These are phyloP conservation scores for Hiodon alosoides DNA, from an alignment of 2,113 vertebrate genomes.

Conservation along the genomic window DNA sequence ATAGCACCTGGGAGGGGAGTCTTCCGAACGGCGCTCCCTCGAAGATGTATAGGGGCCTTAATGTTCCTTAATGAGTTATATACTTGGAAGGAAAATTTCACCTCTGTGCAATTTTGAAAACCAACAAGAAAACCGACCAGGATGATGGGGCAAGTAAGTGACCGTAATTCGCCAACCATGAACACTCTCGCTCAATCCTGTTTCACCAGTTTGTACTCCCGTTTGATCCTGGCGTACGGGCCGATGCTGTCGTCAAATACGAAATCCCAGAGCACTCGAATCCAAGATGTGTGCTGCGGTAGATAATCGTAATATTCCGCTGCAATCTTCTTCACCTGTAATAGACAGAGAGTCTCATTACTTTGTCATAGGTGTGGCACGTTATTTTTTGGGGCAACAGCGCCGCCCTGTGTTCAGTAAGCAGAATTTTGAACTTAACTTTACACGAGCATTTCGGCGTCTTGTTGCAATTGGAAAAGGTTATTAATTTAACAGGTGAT, in stretches of 20 bases:
- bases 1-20: too few species aligned
- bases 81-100: background rate
- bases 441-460: too few species aligned
- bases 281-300: conserved; percentile 89
- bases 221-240: conserved; percentile 84
- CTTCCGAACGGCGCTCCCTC: too few species aligned
- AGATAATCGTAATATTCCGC: conserved; percentile 88
- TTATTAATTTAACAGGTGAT: too few species aligned
- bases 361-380: too few species aligned
- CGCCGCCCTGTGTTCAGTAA: too few species aligned
- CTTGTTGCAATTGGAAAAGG: too few species aligned
- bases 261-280: conserved; percentile 88
- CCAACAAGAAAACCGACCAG: background rate
- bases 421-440: too few species aligned
- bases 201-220: conserved; percentile 72
- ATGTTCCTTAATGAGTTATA: background rate
- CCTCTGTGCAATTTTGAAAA: background rate
- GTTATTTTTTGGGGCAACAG: too few species aligned
- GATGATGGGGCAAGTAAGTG: background rate
- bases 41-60: background rate
- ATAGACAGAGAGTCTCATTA: background rate
- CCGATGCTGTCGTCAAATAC: conserved; percentile 85
- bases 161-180: background rate
- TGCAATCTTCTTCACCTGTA: conserved; percentile 89
- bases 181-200: conserved; percentile 35